phyloP scores from a whole-genome alignment of 2,797 vertebrate genomes.

The Petrocephalus schoutedeni region DNA sequence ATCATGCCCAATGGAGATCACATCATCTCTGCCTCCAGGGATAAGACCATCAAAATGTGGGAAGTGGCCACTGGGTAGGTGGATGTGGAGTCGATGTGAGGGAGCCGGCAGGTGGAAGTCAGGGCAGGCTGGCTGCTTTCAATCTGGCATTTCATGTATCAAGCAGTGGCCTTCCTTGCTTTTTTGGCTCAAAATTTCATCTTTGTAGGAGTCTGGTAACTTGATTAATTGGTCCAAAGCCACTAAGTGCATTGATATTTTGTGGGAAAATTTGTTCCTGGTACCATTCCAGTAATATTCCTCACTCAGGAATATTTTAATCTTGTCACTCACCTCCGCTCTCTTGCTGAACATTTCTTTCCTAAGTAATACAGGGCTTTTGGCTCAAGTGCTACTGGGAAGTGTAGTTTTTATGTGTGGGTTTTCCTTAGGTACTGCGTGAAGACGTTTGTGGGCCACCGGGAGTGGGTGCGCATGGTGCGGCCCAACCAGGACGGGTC shows the following conservation, averaged over 20 bases:
- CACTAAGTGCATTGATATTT: too few relatives aligned
- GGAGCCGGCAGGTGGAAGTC: not conserved
- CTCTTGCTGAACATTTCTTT: not conserved
- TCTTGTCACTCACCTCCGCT: not conserved
- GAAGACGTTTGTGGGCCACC: conserved; percentile 97
- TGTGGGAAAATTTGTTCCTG: too few relatives aligned
- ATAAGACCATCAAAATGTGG: conserved; percentile 99
- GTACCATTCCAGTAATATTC: too few relatives aligned
- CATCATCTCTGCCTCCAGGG: conserved; percentile 97
- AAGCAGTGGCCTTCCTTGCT: too few relatives aligned
- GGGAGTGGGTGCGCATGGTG: conserved; percentile 99
- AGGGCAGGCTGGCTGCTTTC: not conserved
- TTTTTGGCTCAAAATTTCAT: too few relatives aligned
- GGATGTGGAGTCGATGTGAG: not conserved
- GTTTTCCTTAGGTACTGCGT: conserved; percentile 79
- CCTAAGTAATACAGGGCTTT: not conserved
- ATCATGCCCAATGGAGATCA: conserved; percentile 99
- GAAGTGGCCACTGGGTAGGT: conserved; percentile 98
- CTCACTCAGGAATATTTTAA: not conserved
- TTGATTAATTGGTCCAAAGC: too few relatives aligned
- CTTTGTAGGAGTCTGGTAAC: too few relatives aligned
- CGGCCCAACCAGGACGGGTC: conserved; percentile 98
- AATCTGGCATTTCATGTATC: too few relatives aligned
- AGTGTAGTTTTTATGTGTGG: not conserved
- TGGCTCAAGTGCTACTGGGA: not conserved